A percentile compares a stretch with the other conserved stretches of the same genome.
These are phyloP conservation scores for Tetramorium bicarinatum DNA, from an alignment of 2,888 invertebrate genomes.

Conservation along the genomic window DNA sequence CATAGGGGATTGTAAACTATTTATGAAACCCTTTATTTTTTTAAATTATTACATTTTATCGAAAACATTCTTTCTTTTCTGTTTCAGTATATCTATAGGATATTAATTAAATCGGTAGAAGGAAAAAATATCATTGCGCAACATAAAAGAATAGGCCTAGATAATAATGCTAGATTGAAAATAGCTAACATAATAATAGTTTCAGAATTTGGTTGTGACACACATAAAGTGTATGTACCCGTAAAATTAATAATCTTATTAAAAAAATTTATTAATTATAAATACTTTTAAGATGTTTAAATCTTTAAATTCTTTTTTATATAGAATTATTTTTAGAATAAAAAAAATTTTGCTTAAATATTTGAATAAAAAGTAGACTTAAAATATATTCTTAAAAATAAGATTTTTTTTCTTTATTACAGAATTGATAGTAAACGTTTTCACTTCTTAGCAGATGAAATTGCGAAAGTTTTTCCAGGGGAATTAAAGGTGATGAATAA, in stretches of 20 bases:
- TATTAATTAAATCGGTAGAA: conserved; percentile 6
- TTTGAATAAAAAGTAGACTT: neutral
- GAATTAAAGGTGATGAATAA: conserved; percentile 12
- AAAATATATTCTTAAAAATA: too few species aligned
- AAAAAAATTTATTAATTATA: too few species aligned
- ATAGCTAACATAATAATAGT: neutral
- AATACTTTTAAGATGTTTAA: neutral
- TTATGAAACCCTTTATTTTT: neutral
- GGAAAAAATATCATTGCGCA: conserved; percentile 26
- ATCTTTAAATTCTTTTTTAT: neutral
- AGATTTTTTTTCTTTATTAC: neutral
- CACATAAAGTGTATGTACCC: conserved; percentile 21
- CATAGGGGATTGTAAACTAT: neutral
- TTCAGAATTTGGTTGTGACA: conserved; percentile 22
- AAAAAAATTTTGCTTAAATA: neutral
- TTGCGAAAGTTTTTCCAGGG: neutral
- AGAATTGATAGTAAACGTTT: conserved; percentile 16
- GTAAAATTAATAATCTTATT: neutral
- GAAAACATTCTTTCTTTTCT: neutral
- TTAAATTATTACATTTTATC: neutral
- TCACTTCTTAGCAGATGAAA: conserved; percentile 10
- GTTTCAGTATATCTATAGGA: neutral
- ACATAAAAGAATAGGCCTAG: conserved; percentile 19
- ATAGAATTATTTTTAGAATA: neutral
- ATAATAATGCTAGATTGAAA: conserved; percentile 32